Evolutionary conservation across 2,888 invertebrate genomes (phyloP).

Genomic region (Coelopa pilipes): DNA sequence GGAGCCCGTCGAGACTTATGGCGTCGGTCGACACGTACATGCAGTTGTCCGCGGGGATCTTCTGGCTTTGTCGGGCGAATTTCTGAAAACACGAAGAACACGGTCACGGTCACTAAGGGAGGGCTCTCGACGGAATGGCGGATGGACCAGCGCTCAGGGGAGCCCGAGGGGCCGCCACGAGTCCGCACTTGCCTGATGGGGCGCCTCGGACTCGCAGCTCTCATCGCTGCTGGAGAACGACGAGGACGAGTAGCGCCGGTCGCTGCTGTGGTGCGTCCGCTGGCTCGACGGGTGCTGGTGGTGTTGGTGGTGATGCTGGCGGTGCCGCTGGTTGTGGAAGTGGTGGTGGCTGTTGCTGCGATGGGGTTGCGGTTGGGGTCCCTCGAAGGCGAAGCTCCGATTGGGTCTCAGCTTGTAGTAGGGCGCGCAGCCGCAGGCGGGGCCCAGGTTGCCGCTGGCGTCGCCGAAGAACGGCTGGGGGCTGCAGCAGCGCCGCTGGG

Average conservation of each 20-base stretch:
- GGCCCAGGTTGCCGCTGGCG: constrained; percentile 38
- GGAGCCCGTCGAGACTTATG: constrained; percentile 54
- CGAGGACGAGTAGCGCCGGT: constrained; percentile 51
- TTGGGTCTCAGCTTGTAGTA: constrained; percentile 44
- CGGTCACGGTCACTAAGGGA: not conserved
- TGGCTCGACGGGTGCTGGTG: not conserved
- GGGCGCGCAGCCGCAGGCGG: constrained; percentile 37
- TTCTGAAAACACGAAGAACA: constrained; percentile 43
- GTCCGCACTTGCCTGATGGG: constrained; percentile 50
- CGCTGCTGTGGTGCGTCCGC: constrained; percentile 32
- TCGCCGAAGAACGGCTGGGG: constrained; percentile 42
- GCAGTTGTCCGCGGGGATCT: constrained; percentile 43
- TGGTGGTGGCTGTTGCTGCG: constrained; percentile 28
- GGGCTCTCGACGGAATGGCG: not conserved
- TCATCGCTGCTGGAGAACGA: constrained; percentile 57
- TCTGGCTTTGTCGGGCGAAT: constrained; percentile 46
- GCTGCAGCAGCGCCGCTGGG: constrained; percentile 51
- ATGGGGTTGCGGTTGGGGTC: constrained; percentile 31
- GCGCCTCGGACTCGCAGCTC: constrained; percentile 54
- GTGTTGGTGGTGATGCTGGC: not conserved
- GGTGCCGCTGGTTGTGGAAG: constrained; percentile 12
- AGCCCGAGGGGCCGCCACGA: no score
- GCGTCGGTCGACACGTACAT: constrained; percentile 55
- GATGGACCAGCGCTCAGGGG: no score
- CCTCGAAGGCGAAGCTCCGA: constrained; percentile 45